phyloP scores from a whole-genome alignment of 2,888 invertebrate species.

The Incurvaria masculella region DNA sequence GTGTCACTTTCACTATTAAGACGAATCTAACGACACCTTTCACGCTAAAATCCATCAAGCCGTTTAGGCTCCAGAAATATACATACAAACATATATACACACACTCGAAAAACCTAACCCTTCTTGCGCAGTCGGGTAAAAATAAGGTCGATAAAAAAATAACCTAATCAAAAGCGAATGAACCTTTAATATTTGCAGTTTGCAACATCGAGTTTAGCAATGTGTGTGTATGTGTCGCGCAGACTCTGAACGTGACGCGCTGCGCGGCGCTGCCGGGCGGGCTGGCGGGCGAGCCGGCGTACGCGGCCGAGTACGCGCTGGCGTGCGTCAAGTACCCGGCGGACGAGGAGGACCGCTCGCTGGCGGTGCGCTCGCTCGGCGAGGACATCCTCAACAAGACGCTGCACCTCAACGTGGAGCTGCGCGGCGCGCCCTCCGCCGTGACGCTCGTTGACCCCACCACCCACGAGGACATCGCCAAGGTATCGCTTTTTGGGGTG shows the following conservation, averaged over 20 bases:
- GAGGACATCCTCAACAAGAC: constrained; percentile 68
- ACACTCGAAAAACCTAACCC: too few species aligned
- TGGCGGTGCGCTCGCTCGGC: constrained; percentile 67
- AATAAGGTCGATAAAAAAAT: too few species aligned
- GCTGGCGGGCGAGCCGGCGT: constrained; percentile 65
- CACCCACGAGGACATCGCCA: constrained; percentile 51
- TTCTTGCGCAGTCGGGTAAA: too few species aligned
- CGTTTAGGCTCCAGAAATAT: too few species aligned
- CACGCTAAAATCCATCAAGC: too few species aligned
- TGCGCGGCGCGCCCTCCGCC: constrained; percentile 56
- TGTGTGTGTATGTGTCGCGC: constrained; percentile 4
- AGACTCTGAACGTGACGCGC: constrained; percentile 62
- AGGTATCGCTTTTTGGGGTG: too few species aligned
- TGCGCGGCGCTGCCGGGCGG: constrained; percentile 82
- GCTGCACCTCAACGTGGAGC: constrained; percentile 81
- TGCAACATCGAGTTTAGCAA: too few species aligned
- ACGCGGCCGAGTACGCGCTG: constrained; percentile 83
- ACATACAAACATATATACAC: too few species aligned
- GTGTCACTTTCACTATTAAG: too few species aligned
- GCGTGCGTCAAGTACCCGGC: constrained; percentile 81
- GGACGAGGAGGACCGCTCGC: constrained; percentile 81
- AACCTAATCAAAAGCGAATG: too few species aligned
- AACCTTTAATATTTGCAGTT: too few species aligned
- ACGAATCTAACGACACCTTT: too few species aligned
- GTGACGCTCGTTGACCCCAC: constrained; percentile 53